Evolutionary conservation across 1,140 invertebrate species (phyloP).

Genomic region (Zelostemma sp.): DNA sequence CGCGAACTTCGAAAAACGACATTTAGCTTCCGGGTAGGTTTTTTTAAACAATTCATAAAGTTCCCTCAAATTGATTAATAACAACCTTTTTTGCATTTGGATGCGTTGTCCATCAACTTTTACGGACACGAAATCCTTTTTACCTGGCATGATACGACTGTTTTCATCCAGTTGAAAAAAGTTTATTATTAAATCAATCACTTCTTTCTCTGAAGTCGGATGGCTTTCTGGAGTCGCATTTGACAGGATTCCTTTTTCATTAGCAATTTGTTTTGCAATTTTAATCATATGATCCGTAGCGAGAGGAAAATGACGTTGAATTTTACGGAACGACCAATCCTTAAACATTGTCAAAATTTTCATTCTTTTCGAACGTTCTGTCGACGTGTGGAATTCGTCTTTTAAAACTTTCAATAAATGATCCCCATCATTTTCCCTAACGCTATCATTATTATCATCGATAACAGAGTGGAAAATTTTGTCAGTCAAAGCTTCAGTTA

Average conservation of each 20-base stretch:
- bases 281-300: slow-evolving; percentile 2
- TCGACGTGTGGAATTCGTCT: not conserved
- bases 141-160: slow-evolving; percentile 28
- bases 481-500: not conserved
- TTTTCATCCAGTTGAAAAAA: slow-evolving; percentile 25
- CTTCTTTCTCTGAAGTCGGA: slow-evolving; percentile 1
- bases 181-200: not conserved
- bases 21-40: slow-evolving; percentile 3
- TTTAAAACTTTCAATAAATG: not conserved
- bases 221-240: not conserved
- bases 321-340: not conserved
- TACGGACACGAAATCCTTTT: slow-evolving; percentile 24
- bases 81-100: slow-evolving; percentile 22
- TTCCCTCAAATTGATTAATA: slow-evolving; percentile 20
- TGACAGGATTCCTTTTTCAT: not conserved
- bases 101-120: slow-evolving; percentile 9
- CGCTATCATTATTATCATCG: not conserved
- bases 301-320: not conserved
- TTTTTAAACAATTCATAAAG: slow-evolving; percentile 13
- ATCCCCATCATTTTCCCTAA: not conserved
- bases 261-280: slow-evolving; percentile 1
- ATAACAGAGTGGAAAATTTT: not conserved
- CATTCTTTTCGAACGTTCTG: not conserved
- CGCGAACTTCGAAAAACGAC: slow-evolving; percentile 19
- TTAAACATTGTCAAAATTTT: slow-evolving; percentile 1